These are phyloP conservation scores for Lordiphosa clarofinis DNA, from an alignment of 1,140 invertebrate species.

Conservation along the genomic window DNA sequence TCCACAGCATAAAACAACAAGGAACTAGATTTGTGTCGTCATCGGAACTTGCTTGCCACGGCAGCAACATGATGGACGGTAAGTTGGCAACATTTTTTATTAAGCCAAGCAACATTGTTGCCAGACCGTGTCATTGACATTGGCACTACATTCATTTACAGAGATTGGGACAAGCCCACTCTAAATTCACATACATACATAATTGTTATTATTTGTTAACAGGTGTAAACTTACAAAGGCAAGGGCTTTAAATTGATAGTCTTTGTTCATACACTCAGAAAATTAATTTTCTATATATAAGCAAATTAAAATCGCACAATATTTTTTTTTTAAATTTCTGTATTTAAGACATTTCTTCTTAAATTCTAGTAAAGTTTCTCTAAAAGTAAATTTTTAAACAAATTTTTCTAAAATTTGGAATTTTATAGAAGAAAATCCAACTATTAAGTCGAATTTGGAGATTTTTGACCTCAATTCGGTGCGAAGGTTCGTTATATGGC, in stretches of 20 bases:
- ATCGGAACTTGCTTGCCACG: conserved; percentile 57
- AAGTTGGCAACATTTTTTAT: conserved; percentile 43
- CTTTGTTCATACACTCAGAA: too few relatives aligned
- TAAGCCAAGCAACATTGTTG: conserved; percentile 18
- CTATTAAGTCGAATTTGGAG: too few relatives aligned
- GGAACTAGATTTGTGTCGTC: conserved; percentile 35
- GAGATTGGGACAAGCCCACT: conserved; percentile 16
- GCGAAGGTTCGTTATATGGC: too few relatives aligned
- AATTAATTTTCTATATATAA: too few relatives aligned
- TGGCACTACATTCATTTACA: conserved; percentile 9
- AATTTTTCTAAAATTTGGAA: too few relatives aligned
- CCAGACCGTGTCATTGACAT: conserved; percentile 37
- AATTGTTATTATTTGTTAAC: conserved; percentile 1
- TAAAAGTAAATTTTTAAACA: too few relatives aligned
- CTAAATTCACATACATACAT: conserved; percentile 1
- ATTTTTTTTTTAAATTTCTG: too few relatives aligned
- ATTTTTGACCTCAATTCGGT: too few relatives aligned
- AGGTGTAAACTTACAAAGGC: conserved; percentile 17
- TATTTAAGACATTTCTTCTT: too few relatives aligned
- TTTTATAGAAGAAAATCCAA: too few relatives aligned
- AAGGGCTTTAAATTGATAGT: background rate
- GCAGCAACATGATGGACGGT: conserved; percentile 69
- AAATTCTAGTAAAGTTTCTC: too few relatives aligned
- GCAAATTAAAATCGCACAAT: too few relatives aligned
- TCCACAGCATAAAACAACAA: background rate